Evolutionary conservation across 2,888 invertebrate genomes (phyloP).

Genomic region (Vanessa cardui): DNA sequence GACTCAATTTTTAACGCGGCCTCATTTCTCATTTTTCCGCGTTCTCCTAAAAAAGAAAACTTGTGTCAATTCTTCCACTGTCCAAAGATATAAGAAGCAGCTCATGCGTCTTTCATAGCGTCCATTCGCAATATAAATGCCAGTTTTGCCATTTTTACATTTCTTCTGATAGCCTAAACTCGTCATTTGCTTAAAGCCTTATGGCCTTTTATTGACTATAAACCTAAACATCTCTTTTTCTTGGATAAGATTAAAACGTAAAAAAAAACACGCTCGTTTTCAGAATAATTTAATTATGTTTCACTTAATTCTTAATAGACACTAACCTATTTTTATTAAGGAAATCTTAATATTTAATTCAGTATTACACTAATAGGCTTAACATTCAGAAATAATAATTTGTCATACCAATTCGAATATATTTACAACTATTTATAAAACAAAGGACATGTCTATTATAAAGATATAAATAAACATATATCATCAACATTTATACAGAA

Average conservation of each 20-base stretch:
- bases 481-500: too few relatives aligned
- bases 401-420: background rate
- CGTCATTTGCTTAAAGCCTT: too few relatives aligned
- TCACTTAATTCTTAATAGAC: constrained; percentile 7
- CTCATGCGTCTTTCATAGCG: constrained; percentile 10
- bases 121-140: background rate
- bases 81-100: constrained; percentile 19
- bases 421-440: too few relatives aligned
- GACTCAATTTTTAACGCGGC: constrained; percentile 41
- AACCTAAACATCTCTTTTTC: too few relatives aligned
- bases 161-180: too few relatives aligned
- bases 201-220: too few relatives aligned
- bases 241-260: background rate
- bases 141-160: too few relatives aligned
- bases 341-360: background rate
- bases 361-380: background rate
- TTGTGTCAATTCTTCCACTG: constrained; percentile 44
- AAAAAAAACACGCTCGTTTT: constrained; percentile 10
- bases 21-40: constrained; percentile 54
- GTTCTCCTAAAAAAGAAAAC: constrained; percentile 78
- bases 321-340: background rate
- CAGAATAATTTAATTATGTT: constrained; percentile 22
- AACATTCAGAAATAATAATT: constrained; percentile 1
- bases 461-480: too few relatives aligned
- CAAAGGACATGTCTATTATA: too few relatives aligned